Evolutionary conservation across 64 coral and sea anemone species (phyloP).

Genomic region (Trachythela sp.): DNA sequence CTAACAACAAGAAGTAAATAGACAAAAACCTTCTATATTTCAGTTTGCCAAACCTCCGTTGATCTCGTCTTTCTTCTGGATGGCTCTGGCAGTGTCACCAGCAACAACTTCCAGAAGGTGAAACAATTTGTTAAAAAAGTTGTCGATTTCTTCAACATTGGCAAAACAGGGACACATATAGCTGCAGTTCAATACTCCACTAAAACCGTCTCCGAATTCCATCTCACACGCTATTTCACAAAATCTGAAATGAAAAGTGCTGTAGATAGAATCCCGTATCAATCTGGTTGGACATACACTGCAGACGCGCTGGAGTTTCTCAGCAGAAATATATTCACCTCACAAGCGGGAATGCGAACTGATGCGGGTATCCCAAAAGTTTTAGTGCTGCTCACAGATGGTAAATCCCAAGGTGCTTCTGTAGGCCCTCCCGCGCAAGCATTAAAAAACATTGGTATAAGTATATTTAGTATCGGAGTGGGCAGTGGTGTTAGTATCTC

Average conservation of each 20-base stretch:
- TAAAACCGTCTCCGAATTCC: constrained; percentile 43
- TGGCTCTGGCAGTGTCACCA: constrained; percentile 66
- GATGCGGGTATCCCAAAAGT: constrained; percentile 80
- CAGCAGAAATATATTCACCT: constrained; percentile 28
- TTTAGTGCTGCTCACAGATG: constrained; percentile 73
- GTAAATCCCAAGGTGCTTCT: constrained; percentile 35
- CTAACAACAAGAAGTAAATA: too few relatives aligned
- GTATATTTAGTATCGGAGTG: constrained; percentile 77
- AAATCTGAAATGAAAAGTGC: constrained; percentile 66
- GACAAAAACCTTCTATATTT: constrained; percentile 13
- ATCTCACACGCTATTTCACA: constrained; percentile 44
- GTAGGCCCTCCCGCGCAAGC: constrained; percentile 33
- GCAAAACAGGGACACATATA: constrained; percentile 61
- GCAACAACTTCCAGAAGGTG: constrained; percentile 57
- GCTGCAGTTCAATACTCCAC: constrained; percentile 68
- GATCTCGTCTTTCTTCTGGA: constrained; percentile 84
- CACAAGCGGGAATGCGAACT: constrained; percentile 57
- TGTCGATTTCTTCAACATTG: constrained; percentile 92
- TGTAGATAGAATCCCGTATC: constrained; percentile 46
- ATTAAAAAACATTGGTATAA: constrained; percentile 58
- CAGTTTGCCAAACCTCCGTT: constrained; percentile 90
- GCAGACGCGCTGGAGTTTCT: constrained; percentile 59
- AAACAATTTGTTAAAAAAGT: constrained; percentile 86
- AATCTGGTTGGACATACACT: constrained; percentile 66
- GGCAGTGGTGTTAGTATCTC: constrained; percentile 21